Evolutionary conservation across 2,888 invertebrate species (phyloP).

Genomic region (Phania funesta): DNA sequence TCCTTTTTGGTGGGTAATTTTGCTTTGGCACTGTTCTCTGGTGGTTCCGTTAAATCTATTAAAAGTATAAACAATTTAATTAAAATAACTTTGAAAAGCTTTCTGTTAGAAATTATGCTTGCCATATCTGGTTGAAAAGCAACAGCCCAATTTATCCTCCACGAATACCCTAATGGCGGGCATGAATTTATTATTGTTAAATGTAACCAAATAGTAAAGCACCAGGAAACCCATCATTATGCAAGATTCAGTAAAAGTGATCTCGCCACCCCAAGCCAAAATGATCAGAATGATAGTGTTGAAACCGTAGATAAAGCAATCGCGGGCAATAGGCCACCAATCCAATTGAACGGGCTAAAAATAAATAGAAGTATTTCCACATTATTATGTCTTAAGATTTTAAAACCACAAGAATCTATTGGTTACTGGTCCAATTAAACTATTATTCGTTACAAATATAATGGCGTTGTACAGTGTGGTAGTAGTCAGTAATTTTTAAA

Average conservation of each 20-base stretch:
- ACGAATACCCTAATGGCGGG: conserved; percentile 78
- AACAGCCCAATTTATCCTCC: conserved; percentile 79
- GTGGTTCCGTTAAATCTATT: conserved; percentile 80
- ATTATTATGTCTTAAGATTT: no score
- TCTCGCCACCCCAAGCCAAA: conserved; percentile 88
- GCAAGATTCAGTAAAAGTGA: conserved; percentile 90
- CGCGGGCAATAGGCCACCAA: conserved; percentile 90
- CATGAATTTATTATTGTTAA: conserved; percentile 84
- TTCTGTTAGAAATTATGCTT: background rate
- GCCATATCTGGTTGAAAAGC: conserved; percentile 79
- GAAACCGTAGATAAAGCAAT: conserved; percentile 88
- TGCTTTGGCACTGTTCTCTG: conserved; percentile 79
- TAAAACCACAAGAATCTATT: background rate
- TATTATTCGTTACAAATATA: no score
- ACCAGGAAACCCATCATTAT: conserved; percentile 87
- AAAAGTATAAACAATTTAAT: no score
- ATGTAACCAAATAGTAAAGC: conserved; percentile 87
- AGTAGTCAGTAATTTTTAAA: background rate
- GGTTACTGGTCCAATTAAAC: background rate
- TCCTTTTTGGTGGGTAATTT: conserved; percentile 78
- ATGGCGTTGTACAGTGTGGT: no score
- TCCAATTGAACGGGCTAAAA: conserved; percentile 87
- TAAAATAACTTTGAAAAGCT: no score
- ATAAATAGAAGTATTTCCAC: background rate
- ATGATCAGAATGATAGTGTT: conserved; percentile 86